Conservation (phyloP, 2,797 vertebrate species). For the Enteromius argenteus region DNA sequence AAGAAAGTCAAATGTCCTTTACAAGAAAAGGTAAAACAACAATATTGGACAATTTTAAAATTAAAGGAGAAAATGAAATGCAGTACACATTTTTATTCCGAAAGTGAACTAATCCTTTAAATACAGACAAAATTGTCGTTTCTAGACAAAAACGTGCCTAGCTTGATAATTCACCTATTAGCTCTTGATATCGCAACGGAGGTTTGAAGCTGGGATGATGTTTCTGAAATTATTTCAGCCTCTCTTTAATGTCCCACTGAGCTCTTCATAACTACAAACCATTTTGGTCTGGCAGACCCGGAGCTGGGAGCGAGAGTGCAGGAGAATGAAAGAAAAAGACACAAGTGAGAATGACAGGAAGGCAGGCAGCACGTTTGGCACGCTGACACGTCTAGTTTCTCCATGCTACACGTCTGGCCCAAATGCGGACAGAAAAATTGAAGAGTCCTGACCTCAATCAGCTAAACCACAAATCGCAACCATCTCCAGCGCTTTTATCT, state of each 20-base stretch:
- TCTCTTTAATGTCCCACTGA: conserved; percentile 46
- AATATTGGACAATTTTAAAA: background rate
- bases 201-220: conserved; percentile 14
- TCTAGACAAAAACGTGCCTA: background rate
- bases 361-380: conserved; percentile 53
- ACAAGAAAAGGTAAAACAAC: background rate
- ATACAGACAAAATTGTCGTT: too few relatives aligned
- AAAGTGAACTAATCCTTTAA: background rate
- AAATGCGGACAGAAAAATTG: conserved; percentile 16
- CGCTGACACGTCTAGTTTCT: conserved; percentile 32
- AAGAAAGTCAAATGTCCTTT: background rate
- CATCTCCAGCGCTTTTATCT: background rate
- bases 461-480: conserved; percentile 50
- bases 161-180: conserved; percentile 17
- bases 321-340: conserved; percentile 55
- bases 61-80: background rate
- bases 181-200: background rate
- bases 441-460: conserved; percentile 51
- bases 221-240: conserved; percentile 48
- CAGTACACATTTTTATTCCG: background rate
- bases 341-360: conserved; percentile 36
- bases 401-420: conserved; percentile 42
- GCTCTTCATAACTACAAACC: conserved; percentile 50
- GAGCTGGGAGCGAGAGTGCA: conserved; percentile 24
- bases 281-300: conserved; percentile 66